Evolutionary conservation across 64 coral and sea anemone genomes (phyloP), one percentile per base, ranked within the genome.

Genomic region (Pocillopora damicornis): DNA sequence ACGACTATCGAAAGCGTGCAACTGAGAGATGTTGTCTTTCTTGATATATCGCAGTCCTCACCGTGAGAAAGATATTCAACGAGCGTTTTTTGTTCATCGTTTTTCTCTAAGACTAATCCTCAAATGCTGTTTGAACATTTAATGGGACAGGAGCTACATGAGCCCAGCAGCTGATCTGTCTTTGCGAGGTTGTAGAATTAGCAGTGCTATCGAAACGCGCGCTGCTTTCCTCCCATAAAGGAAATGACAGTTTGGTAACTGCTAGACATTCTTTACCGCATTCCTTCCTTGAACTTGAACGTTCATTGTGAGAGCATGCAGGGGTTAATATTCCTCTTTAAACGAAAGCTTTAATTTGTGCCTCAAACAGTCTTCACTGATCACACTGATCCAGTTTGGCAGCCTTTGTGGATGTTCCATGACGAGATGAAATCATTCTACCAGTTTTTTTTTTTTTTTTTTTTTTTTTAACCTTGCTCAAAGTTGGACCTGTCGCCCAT

Each of bases 31-130:
- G 81, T 85, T 37, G 64, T 71, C 42, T 25, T 72, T 22, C 23
- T 25, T 73, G 81, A 85, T 85, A 72, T 57, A 56, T 72, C 17
- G 37, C 81, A 85, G 81, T 67, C 61, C 37, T 34, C 17, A 23
- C 26, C 34, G 25, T 14, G 26, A 57, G 22, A 71, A 85, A 73
- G 16, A 23, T 26, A n/a, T 71, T 71, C 22, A 26, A 11, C 11
- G 25, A 71, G 25, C 67, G 42, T 7, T 51, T 1, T 45, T 7
- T 51, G 42, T 51, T n/a, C 67, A 30, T 71, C 67, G 67, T 20
- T n/a, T 23, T 23, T 71, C 25, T 2, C n/a, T 20, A 9, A 71
- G 2, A 25, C 20, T 6, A 71, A 71, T 25, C 67, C 25, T 51
- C 42, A 51, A 51, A 51, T 71, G 67, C 18, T 71, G 25, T 25